phyloP scores from a whole-genome alignment of 2,888 invertebrate species.

The Glyphotaelius pellucidus region DNA sequence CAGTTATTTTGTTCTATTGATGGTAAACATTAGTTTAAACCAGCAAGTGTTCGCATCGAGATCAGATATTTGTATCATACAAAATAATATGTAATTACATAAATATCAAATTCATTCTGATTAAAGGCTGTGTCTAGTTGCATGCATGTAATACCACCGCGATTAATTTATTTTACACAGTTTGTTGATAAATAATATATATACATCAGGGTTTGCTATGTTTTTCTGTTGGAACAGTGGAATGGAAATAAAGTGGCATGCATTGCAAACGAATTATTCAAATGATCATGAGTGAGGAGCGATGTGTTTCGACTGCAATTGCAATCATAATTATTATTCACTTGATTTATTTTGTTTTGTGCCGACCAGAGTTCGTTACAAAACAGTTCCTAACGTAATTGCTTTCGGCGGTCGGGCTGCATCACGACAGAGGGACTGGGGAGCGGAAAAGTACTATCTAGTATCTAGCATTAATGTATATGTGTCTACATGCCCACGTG shows the following conservation, averaged over 20 bases:
- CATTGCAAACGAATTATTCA: constrained; percentile 32
- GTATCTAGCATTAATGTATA: background rate
- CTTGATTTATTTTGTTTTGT: constrained; percentile 48
- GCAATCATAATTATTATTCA: constrained; percentile 50
- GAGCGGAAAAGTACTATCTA: background rate
- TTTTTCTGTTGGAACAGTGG: background rate
- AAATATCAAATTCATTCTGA: background rate
- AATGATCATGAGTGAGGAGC: constrained; percentile 30
- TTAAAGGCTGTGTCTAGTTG: background rate
- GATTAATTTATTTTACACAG: background rate
- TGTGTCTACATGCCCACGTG: background rate
- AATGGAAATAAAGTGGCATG: background rate
- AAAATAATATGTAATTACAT: background rate
- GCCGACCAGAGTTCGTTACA: constrained; percentile 43
- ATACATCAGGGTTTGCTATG: background rate
- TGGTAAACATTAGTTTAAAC: no score
- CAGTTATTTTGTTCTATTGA: no score
- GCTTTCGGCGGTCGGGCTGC: constrained; percentile 63
- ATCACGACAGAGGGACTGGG: constrained; percentile 49
- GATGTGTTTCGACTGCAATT: constrained; percentile 42
- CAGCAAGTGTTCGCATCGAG: no score
- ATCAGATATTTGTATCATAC: background rate
- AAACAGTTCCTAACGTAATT: constrained; percentile 60
- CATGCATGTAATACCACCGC: background rate
- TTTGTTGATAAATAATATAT: background rate